Evolutionary conservation across 2,797 vertebrate genomes (phyloP).

Genomic region (Varecia variegata): DNA sequence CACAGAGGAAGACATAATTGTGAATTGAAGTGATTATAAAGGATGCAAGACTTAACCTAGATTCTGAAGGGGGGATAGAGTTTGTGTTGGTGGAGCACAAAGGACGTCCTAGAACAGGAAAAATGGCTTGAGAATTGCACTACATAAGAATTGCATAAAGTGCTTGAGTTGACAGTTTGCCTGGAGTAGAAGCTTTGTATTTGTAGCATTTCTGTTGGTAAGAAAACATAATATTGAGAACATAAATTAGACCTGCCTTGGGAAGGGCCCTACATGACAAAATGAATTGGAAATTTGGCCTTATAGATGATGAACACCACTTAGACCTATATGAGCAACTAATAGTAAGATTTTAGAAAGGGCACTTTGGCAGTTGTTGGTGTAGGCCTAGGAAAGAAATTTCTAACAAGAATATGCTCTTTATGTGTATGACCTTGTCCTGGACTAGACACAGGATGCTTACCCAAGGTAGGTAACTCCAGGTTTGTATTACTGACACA

Average conservation of each 20-base stretch:
- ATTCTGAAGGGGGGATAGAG: neutral
- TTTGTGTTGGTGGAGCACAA: neutral
- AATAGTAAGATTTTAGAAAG: neutral
- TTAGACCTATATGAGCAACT: neutral
- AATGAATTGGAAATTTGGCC: neutral
- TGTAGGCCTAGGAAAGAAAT: neutral
- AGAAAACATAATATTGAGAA: neutral
- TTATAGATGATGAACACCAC: neutral
- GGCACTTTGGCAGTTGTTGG: neutral
- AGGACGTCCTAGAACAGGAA: neutral
- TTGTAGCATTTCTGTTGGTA: neutral
- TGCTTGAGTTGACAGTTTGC: neutral
- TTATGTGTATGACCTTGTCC: neutral
- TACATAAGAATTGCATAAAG: neutral
- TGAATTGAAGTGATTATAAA: neutral
- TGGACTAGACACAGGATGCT: neutral
- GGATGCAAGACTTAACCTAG: neutral
- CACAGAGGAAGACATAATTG: neutral
- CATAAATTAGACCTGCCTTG: neutral
- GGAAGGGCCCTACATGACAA: neutral
- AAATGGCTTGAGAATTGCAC: neutral
- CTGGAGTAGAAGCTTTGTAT: neutral
- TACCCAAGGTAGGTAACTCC: neutral
- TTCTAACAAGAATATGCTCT: neutral
- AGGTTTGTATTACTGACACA: neutral